A percentile compares a stretch with the other conserved stretches of the same genome.
Evolutionary conservation across 2,113 vertebrate species (phyloP).

Genomic region (Orycteropus afer): DNA sequence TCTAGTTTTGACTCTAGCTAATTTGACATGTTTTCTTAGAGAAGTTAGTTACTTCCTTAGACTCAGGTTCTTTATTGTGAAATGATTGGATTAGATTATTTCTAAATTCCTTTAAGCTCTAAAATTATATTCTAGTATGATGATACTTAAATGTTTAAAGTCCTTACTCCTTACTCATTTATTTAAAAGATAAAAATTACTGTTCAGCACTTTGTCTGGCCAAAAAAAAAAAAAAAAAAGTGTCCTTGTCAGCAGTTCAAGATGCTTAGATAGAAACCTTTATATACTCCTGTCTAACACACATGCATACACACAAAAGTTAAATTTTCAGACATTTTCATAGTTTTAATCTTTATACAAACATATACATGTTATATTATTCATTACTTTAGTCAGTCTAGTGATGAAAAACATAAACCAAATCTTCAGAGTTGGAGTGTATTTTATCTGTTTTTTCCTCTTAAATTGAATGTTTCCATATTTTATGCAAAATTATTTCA

Average conservation of each 20-base stretch:
- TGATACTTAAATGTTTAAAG: conserved; percentile 73
- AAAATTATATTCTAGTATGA: conserved; percentile 56
- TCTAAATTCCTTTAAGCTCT: conserved; percentile 50
- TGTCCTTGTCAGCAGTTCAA: conserved; percentile 60
- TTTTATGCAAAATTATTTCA: conserved; percentile 35
- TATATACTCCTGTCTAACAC: neutral
- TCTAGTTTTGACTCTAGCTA: neutral
- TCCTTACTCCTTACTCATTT: conserved; percentile 39
- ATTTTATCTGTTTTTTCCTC: conserved; percentile 9
- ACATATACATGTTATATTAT: neutral
- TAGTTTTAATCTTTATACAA: conserved; percentile 50
- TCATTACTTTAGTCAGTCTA: conserved; percentile 39
- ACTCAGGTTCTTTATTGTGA: neutral
- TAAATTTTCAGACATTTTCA: conserved; percentile 44
- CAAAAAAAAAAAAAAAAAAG: neutral
- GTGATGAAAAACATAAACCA: conserved; percentile 46
- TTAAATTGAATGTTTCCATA: conserved; percentile 31
- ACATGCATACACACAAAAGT: conserved; percentile 39
- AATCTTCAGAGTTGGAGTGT: conserved; percentile 26
- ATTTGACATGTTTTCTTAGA: neutral
- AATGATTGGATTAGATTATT: conserved; percentile 42
- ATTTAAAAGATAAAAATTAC: conserved; percentile 55
- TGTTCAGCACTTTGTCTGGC: conserved; percentile 31
- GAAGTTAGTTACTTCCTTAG: neutral
- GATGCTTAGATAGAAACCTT: conserved; percentile 64